Evolutionary conservation across 1,140 invertebrate species (phyloP), one percentile per base, ranked within the genome.

Genomic region (Trachymyrmex cornetzi): DNA sequence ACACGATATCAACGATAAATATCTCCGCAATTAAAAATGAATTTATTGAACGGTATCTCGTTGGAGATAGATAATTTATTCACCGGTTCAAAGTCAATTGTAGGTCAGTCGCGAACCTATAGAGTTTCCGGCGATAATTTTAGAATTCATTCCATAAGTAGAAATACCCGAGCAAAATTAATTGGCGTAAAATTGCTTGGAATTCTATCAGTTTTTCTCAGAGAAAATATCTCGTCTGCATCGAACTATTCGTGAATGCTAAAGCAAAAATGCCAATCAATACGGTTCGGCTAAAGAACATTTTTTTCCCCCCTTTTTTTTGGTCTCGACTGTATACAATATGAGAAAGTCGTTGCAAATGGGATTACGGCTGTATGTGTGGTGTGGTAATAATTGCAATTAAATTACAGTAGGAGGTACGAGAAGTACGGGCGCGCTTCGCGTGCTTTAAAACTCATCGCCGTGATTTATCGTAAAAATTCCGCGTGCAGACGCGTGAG

Each of bases 381-480:
- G 24, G n/a, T 1, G 38, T 12, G 0, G 38, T 82, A 74, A 84
- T 84, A 84, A 84, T 44, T 74, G 48, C 69, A 74, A 84, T 84
- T 75, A 84, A 75, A 84, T 84, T 63, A 61, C 55, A 24, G 64
- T 69, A 14, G 66, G 9, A 30, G 55, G 24, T 11, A 48, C 12
- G 67, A 9, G 24, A 30, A 6, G 34, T 38, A 14, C 50, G 50
- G n/a, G 3, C 34, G 50, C 50, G 44, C 4, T 48, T 61, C 57
- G 80, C 38, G 24, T 74, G 80, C 34, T 89, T 87, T 88, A 81
- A 90, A 88, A 86, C 77, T 86, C 77, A 55, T 59, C 74, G 66
- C 34, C 55, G 64, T 88, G 90, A 91, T 90, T 88, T 88, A 87
- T 87, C 89, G 84, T 44, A 34, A 77, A 90, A 86, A 84, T 72